Base-by-base conservation (phyloP, 2,113 vertebrate species). In the Heterochromis multidens region DNA sequence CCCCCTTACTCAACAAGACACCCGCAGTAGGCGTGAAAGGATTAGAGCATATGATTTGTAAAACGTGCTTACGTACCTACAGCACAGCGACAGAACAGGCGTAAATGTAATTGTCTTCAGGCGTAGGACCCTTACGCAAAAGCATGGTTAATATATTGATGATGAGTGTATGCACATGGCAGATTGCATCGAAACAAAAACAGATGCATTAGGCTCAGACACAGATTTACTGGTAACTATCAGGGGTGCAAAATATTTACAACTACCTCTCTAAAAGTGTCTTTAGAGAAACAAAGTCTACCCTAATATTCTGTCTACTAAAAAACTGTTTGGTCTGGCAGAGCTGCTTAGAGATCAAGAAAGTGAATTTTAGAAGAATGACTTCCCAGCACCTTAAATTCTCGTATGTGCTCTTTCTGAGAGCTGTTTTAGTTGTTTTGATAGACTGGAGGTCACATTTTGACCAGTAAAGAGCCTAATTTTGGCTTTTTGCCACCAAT, bases 11-110 rank as follows among this genome's bases (percentile, higher is more conserved):
- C 60, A 4, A 43, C 7, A 52, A 62, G 67, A 40, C 72, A 46
- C 54, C 77, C 52, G 81, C 21, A 33, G 92, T 80, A 84, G 85
- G 87, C 88, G 92, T 90, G 88, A 88, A 81, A 59, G 83, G 83
- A 88, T 92, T 87, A 88, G 37, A 31, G 87, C 87, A 91, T 87
- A 87, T 84, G 82, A 89, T 92, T 91, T 91, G 90, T 87, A 81
- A 91, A 91, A 92, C 89, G 93, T 94, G 92, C 90, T 91, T 94
- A 93, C 93, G 90, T 87, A 89, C 88, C 13, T 74, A 57, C 87
- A 79, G 67, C 57, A 82, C 82, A 74, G 46, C 6, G 70, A 74
- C 70, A 74, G 46, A 74, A 65, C 60, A 83, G 49, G 91, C 91
- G 89, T 77, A 92, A 86, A 92, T 83, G 88, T 83, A 89, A 89